Percentiles rank a stretch among this genome's conserved stretches.
phyloP scores from a whole-genome alignment of 2,888 invertebrate species.

The Dryocosmus kuriphilus region DNA sequence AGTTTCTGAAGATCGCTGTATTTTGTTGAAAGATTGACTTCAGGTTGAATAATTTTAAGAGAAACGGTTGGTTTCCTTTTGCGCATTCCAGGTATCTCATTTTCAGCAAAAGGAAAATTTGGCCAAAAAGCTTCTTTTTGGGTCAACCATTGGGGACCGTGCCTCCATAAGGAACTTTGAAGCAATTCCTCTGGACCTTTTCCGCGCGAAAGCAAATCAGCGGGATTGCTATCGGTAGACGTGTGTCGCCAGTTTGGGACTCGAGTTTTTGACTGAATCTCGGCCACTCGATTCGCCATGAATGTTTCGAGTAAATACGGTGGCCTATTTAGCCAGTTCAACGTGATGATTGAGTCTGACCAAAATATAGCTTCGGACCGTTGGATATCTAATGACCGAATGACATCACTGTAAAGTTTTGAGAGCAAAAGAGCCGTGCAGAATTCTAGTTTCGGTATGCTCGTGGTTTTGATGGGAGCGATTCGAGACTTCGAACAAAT shows the following conservation, averaged over 20 bases:
- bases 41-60: too few relatives aligned
- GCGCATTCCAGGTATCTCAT: not conserved
- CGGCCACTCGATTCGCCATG: not conserved
- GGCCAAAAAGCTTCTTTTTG: not conserved
- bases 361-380: slow-evolving; percentile 49
- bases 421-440: not conserved
- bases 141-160: not conserved
- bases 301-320: not conserved
- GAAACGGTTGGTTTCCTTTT: not conserved
- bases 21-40: not conserved
- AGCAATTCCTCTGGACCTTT: not conserved
- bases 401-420: too few relatives aligned
- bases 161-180: not conserved
- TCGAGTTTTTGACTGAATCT: not conserved
- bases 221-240: not conserved
- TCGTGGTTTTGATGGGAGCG: slow-evolving; percentile 1
- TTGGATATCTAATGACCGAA: not conserved
- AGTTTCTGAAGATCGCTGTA: not conserved
- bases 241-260: not conserved
- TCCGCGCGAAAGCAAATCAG: not conserved
- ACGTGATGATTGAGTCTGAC: slow-evolving; percentile 57
- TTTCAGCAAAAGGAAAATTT: not conserved
- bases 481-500: slow-evolving; percentile 17
- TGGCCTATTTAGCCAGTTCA: slow-evolving; percentile 54
- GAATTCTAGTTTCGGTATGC: slow-evolving; percentile 1